Conservation (phyloP, 2,888 invertebrate species). For the Amiota communis region DNA sequence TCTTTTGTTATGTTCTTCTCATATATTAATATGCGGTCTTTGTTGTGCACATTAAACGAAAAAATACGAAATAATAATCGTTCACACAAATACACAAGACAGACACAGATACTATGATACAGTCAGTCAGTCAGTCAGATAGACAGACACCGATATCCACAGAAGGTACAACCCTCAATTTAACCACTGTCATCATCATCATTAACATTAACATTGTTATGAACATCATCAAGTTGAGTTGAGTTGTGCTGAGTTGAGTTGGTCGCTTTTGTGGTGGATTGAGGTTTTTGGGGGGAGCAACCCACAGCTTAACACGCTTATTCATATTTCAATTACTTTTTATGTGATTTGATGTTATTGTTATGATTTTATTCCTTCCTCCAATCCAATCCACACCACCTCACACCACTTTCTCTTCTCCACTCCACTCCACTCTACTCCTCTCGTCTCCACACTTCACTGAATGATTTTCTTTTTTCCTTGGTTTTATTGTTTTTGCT, state of each 20-base stretch:
- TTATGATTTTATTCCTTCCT: slow-evolving; percentile 47
- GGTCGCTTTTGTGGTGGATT: background rate
- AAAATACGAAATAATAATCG: slow-evolving; percentile 44
- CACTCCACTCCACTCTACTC: background rate
- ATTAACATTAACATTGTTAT: background rate
- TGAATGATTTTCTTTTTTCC: background rate
- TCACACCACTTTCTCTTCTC: background rate
- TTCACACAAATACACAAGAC: slow-evolving; percentile 23
- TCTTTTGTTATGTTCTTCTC: slow-evolving; percentile 16
- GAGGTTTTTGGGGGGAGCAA: no score
- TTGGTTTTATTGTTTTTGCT: slow-evolving; percentile 40
- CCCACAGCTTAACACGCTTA: slow-evolving; percentile 50
- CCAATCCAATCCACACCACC: background rate
- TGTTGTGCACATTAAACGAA: slow-evolving; percentile 12
- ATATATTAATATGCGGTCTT: slow-evolving; percentile 31
- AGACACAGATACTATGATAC: slow-evolving; percentile 18
- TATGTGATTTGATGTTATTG: slow-evolving; percentile 64
- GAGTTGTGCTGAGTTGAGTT: background rate
- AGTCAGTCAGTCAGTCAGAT: slow-evolving; percentile 9
- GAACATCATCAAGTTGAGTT: background rate
- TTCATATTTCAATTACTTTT: slow-evolving; percentile 68
- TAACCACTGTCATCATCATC: slow-evolving; percentile 6
- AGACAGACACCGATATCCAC: background rate
- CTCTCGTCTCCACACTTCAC: background rate
- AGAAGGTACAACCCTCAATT: background rate